These are phyloP conservation scores for Drosophila asahinai DNA, from an alignment of 1,140 invertebrate species.

Conservation along the genomic window DNA sequence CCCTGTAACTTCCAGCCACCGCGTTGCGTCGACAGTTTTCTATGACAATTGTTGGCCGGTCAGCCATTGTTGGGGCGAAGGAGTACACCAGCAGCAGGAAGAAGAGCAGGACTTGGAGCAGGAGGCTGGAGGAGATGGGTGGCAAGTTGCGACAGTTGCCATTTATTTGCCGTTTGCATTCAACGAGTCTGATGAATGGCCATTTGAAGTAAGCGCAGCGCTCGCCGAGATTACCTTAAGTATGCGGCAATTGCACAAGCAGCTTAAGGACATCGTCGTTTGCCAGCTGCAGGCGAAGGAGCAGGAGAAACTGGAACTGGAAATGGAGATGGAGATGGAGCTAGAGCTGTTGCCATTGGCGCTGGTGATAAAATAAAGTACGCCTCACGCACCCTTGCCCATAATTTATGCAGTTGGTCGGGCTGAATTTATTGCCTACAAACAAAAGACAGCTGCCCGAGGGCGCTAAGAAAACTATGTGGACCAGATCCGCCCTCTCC, in stretches of 20 bases:
- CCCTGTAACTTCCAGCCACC: conserved; percentile 10
- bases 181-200: conserved; percentile 82
- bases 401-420: conserved; percentile 73
- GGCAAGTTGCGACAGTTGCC: conserved; percentile 54
- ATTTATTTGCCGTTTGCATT: conserved; percentile 83
- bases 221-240: conserved; percentile 81
- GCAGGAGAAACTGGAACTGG: background rate
- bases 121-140: conserved; percentile 5
- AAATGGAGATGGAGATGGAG: background rate
- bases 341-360: conserved; percentile 19
- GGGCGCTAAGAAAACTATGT: conserved; percentile 61
- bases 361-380: conserved; percentile 70
- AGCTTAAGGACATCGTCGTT: conserved; percentile 59
- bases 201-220: conserved; percentile 80
- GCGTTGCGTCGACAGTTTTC: conserved; percentile 68
- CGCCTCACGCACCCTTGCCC: conserved; percentile 63
- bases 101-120: conserved; percentile 2
- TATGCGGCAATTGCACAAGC: conserved; percentile 82
- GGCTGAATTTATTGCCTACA: conserved; percentile 75
- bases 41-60: conserved; percentile 78
- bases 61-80: conserved; percentile 57
- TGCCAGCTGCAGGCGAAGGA: conserved; percentile 18
- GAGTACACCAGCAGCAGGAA: background rate
- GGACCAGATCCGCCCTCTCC: conserved; percentile 27
- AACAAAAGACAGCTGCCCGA: conserved; percentile 73